These are phyloP conservation scores for Smutsia gigantea DNA, from an alignment of 2,797 vertebrate genomes.

Conservation along the genomic window DNA sequence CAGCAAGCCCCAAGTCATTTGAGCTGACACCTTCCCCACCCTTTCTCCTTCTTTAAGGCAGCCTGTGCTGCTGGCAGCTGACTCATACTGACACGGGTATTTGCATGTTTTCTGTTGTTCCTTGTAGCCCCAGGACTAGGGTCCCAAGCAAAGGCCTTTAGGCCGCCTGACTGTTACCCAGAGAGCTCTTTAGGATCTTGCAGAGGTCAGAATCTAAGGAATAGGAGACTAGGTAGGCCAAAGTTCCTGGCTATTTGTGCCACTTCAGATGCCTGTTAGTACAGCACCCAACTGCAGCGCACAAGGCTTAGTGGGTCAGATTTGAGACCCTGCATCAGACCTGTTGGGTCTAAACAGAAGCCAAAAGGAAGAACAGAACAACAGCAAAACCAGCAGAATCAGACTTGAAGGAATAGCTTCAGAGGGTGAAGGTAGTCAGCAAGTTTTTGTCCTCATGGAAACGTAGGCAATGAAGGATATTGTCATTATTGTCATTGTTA, in stretches of 20 bases:
- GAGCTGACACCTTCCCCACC: not conserved
- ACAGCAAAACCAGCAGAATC: not conserved
- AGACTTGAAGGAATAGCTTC: not conserved
- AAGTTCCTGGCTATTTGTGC: not conserved
- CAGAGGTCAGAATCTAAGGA: not conserved
- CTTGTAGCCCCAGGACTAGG: not conserved
- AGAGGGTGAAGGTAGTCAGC: not conserved
- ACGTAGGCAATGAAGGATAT: not conserved
- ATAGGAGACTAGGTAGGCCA: not conserved
- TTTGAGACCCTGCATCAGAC: not conserved
- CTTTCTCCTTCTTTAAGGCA: not conserved
- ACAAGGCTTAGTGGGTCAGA: not conserved
- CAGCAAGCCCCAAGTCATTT: not conserved
- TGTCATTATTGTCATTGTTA: not conserved
- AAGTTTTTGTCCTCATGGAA: not conserved
- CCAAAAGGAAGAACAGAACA: not conserved
- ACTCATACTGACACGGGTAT: constrained; percentile 19
- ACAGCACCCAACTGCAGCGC: not conserved
- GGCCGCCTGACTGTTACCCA: not conserved
- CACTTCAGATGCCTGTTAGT: not conserved
- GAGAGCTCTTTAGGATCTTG: not conserved
- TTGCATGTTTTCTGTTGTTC: constrained; percentile 31
- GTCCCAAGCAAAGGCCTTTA: constrained; percentile 31
- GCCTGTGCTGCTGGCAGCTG: not conserved
- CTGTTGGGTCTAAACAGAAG: not conserved